These are phyloP conservation scores for Momotus momota DNA, from an alignment of 2,797 vertebrate species.

Conservation along the genomic window DNA sequence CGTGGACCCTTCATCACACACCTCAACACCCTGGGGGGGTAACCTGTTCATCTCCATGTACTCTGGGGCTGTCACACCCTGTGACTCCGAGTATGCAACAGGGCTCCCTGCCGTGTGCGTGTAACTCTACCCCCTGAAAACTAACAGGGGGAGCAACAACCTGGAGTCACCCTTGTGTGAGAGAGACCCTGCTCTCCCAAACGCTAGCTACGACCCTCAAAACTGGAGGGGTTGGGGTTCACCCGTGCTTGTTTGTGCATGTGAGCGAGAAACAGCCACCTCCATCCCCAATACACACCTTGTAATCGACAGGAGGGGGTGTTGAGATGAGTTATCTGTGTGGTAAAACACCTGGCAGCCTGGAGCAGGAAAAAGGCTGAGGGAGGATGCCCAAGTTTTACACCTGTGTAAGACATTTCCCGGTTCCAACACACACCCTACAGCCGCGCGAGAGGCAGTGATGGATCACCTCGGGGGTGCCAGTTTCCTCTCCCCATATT, in stretches of 20 bases:
- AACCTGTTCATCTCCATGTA: not conserved
- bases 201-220: accelerated
- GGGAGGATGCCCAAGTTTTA: not conserved
- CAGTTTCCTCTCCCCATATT: not conserved
- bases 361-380: not conserved
- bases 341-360: not conserved
- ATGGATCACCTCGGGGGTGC: not conserved
- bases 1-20: too few species aligned
- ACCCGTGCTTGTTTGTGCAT: not conserved
- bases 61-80: not conserved
- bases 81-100: not conserved
- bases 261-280: not conserved
- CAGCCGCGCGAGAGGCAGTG: not conserved
- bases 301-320: not conserved
- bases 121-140: not conserved
- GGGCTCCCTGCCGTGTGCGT: not conserved
- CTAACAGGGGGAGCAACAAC: not conserved
- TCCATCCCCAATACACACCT: not conserved
- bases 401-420: not conserved
- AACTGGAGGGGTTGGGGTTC: not conserved
- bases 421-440: not conserved
- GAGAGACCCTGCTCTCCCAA: too few species aligned
- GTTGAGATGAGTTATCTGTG: not conserved
- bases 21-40: not conserved
- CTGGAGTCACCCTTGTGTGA: not conserved